A percentile compares a stretch with the other conserved stretches of the same genome.
phyloP scores from a whole-genome alignment of 1,140 invertebrate species.

The Ylistrum balloti region DNA sequence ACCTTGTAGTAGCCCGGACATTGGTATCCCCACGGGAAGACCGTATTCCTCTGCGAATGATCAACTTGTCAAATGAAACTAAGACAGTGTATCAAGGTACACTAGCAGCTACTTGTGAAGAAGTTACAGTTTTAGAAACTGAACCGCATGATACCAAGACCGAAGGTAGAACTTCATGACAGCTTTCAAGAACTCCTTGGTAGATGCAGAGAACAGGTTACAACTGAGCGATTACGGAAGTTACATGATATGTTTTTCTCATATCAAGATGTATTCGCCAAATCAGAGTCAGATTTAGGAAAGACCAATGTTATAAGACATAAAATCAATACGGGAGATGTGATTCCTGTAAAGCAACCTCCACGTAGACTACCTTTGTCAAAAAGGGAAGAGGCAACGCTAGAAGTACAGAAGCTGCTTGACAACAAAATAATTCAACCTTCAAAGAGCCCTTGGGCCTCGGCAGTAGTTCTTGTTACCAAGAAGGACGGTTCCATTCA shows the following conservation, averaged over 20 bases:
- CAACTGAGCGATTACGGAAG: not conserved
- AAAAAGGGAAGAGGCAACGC: not conserved
- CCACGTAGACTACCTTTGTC: slow-evolving; percentile 8
- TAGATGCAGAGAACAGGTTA: not conserved
- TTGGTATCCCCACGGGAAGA: not conserved
- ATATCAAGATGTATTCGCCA: slow-evolving; percentile 53
- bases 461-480: slow-evolving; percentile 68
- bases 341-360: slow-evolving; percentile 45
- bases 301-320: slow-evolving; percentile 45
- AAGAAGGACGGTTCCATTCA: slow-evolving; percentile 64
- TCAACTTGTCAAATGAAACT: not conserved
- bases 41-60: not conserved
- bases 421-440: slow-evolving; percentile 66
- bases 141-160: not conserved
- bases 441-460: slow-evolving; percentile 68
- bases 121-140: not conserved
- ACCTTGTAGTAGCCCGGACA: not conserved
- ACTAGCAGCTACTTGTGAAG: not conserved
- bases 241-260: not conserved
- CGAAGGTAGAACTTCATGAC: not conserved
- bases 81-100: slow-evolving; percentile 39
- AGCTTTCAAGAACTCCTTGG: not conserved
- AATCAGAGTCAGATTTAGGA: slow-evolving; percentile 32
- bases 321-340: slow-evolving; percentile 44
- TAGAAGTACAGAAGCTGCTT: slow-evolving; percentile 41